Base-by-base conservation (phyloP, 2,888 invertebrate species). In the Phalera bucephala region DNA sequence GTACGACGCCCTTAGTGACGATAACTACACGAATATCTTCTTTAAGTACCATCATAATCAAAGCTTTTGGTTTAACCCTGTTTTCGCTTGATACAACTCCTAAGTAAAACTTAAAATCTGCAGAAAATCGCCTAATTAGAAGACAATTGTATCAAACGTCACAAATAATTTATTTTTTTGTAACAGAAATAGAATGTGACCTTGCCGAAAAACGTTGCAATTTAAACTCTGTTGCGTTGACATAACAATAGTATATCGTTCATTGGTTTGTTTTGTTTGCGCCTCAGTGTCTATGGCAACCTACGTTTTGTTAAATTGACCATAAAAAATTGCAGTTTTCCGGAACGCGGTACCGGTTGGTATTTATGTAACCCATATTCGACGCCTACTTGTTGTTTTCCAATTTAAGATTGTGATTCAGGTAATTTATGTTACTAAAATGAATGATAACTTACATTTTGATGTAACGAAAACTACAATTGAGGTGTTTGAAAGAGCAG, bases 201-300 rank as follows among this genome's bases (percentile, higher is more conserved):
- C 25, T 25, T 25, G 25, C 25, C 9, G 5, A 25, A 13, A 12
- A 25, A 25, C 10, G 11, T 12, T n/a, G 5, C 12, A 25, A 25
- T 25, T 25, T 25, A 11, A 8, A 25, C 25, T 11, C 25, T 25
- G 12, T 25, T 25, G 25, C 25, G 1, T 25, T 12, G 12, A 5
- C 7, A 4, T 25, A 25, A 11, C 12, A 12, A 12, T 12, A 8
- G 22, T 10, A 2, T 21, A 3, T 9, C 10, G 22, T 12, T 25
- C 13, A 25, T 7, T 7, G 8, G 25, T 5, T 13, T 15, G 33
- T 27, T 55, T 58, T 72, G 69, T 74, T 69, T 59, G 45, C 15
- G 39, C 26, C 22, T 28, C 34, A 17, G 64, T 70, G 23, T 41
- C 66, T 40, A 67, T 66, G 60, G 60, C 48, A 66, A 73, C 67